A percentile compares a stretch with the other conserved stretches of the same genome.
Evolutionary conservation across 2,888 invertebrate genomes (phyloP).

Genomic region (Ceramica pisi): DNA sequence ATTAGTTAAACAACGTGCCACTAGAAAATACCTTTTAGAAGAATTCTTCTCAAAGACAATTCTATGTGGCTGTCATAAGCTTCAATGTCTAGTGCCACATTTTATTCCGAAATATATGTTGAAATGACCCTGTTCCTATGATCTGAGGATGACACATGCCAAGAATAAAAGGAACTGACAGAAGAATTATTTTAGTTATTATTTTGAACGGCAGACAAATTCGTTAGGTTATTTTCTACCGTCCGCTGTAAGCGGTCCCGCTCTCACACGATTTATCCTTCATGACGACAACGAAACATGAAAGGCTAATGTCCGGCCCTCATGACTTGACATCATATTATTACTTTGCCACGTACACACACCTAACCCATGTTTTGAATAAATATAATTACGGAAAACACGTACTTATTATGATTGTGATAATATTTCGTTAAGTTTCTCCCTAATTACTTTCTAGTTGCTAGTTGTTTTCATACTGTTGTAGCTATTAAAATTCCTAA

Average conservation of each 20-base stretch:
- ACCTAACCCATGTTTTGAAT: slow-evolving; percentile 51
- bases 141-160: slow-evolving; percentile 40
- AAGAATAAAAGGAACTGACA: slow-evolving; percentile 43
- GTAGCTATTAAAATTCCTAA: slow-evolving; percentile 61
- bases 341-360: slow-evolving; percentile 37
- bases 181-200: slow-evolving; percentile 36
- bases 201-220: slow-evolving; percentile 41
- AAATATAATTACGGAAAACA: slow-evolving; percentile 56
- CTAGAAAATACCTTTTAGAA: too few species aligned
- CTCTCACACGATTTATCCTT: slow-evolving; percentile 47
- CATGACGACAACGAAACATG: slow-evolving; percentile 56
- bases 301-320: slow-evolving; percentile 54
- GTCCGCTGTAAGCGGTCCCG: slow-evolving; percentile 19
- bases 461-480: slow-evolving; percentile 56
- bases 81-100: slow-evolving; percentile 5
- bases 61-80: background rate
- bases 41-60: too few species aligned
- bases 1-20: background rate
- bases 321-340: slow-evolving; percentile 43
- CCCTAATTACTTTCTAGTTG: slow-evolving; percentile 60
- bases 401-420: slow-evolving; percentile 54
- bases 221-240: slow-evolving; percentile 30
- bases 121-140: slow-evolving; percentile 9
- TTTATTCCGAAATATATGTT: slow-evolving; percentile 2
- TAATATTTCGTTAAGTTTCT: slow-evolving; percentile 62